Base-by-base conservation (phyloP, 1,140 invertebrate species). In the Drosophila persimilis region DNA sequence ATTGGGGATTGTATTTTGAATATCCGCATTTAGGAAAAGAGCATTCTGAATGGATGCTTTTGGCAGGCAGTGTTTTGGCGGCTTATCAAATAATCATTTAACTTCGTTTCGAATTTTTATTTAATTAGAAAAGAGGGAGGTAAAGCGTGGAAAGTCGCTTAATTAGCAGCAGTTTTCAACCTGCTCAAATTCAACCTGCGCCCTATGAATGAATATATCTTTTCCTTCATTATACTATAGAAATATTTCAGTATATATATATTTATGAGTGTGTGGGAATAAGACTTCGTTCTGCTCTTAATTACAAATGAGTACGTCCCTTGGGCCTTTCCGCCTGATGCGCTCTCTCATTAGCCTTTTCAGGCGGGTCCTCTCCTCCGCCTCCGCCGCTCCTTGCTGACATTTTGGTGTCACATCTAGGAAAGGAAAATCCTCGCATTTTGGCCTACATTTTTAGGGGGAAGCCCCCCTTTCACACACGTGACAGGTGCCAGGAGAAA, bases 301-400 rank as follows among this genome's bases (percentile, higher is more conserved):
- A 85, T 85, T 85, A 85, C 61, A 61, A 80, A 63, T 62, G 53
- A 74, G 71, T 56, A 44, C 48, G 47, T 86, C 61, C 81, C 81
- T 61, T 61, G 57, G 73, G 80, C 83, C 52, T 74, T 85, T 81
- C 81, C 80, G 81, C 81, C 71, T 67, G 61, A 79, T 83, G 80
- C 77, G 53, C 60, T 62, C 80, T 50, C 80, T 85, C 80, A 85
- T 85, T 85, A 85, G 80, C 80, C 81, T 77, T 86, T 84, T 84
- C 73, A 70, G 67, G 51, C 48, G 45, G 56, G 57, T 56, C 73
- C 74, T 55, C 67, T 1, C 35, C 35, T 13, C 74, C 52, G 64
- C 51, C 65, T 35, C 20, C 51, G 59, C 46, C 43, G 44, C 56
- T 53, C 6, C 79, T 79, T 83, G 70, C 78, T 81, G 79, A 81